phyloP scores from a whole-genome alignment of 2,113 vertebrate genomes.

The Cromileptes altivelis region DNA sequence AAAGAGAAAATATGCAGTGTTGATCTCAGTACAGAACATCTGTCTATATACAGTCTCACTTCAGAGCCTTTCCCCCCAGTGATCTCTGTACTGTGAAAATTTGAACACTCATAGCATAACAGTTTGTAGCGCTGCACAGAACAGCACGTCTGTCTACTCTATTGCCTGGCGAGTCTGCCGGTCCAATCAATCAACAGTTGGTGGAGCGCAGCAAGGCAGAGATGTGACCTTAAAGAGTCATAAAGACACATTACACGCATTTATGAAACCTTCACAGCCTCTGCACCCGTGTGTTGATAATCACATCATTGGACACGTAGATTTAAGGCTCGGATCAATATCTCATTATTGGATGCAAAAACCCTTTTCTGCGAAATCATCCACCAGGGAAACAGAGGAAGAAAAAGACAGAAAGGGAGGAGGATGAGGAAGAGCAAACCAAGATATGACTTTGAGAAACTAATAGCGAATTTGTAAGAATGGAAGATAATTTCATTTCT shows the following conservation, averaged over 20 bases:
- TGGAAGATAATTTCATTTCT: neutral
- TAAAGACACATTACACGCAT: constrained; percentile 54
- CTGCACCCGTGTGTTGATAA: constrained; percentile 32
- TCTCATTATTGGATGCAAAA: constrained; percentile 74
- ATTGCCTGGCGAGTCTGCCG: neutral
- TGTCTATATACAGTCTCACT: neutral
- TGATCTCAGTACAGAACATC: neutral
- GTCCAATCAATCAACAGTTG: constrained; percentile 46
- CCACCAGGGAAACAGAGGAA: constrained; percentile 1
- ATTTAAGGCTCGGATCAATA: constrained; percentile 68
- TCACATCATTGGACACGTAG: constrained; percentile 45
- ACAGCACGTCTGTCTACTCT: neutral
- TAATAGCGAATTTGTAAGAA: neutral
- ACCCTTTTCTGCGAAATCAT: constrained; percentile 46
- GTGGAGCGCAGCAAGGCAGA: constrained; percentile 30
- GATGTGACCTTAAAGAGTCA: constrained; percentile 67
- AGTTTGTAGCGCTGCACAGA: neutral
- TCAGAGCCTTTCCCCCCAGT: neutral
- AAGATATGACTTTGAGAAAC: constrained; percentile 17
- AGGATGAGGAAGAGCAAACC: neutral
- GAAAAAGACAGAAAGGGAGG: neutral
- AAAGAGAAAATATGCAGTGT: neutral
- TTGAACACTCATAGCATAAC: neutral
- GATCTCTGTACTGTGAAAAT: constrained; percentile 9
- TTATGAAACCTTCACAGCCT: constrained; percentile 57